Evolutionary conservation across 2,797 vertebrate species (phyloP).

Genomic region (Orestias chungarensis): DNA sequence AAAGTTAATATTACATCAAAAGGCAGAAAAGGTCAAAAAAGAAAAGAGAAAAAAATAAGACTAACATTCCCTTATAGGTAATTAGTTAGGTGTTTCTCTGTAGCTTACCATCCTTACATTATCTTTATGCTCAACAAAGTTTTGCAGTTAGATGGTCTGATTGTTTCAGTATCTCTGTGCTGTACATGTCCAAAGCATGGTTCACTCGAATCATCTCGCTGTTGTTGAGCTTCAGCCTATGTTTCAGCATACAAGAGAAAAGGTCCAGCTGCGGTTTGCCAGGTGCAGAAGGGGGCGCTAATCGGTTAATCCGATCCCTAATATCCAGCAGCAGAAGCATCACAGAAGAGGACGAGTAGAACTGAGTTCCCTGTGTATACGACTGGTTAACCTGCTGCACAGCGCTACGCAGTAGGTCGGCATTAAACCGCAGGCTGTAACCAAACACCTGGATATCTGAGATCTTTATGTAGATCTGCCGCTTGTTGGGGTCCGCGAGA

Average conservation of each 20-base stretch:
- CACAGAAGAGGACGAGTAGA: slow-evolving; percentile 97
- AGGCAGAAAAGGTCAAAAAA: slow-evolving; percentile 83
- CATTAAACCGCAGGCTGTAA: slow-evolving; percentile 97
- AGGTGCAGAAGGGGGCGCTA: slow-evolving; percentile 93
- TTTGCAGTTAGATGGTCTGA: slow-evolving; percentile 98
- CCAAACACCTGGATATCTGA: slow-evolving; percentile 98
- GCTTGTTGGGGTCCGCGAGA: slow-evolving; percentile 94
- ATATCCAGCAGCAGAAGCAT: slow-evolving; percentile 98
- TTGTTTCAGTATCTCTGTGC: slow-evolving; percentile 99
- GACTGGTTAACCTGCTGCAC: slow-evolving; percentile 99
- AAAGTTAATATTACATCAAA: slow-evolving; percentile 93
- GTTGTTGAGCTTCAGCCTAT: slow-evolving; percentile 97
- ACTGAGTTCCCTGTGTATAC: slow-evolving; percentile 95
- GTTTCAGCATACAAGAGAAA: slow-evolving; percentile 99
- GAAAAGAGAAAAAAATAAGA: slow-evolving; percentile 64
- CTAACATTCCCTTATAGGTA: slow-evolving; percentile 63
- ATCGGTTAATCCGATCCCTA: slow-evolving; percentile 97
- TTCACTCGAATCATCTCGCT: slow-evolving; percentile 98
- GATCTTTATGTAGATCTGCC: slow-evolving; percentile 99
- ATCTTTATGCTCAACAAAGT: slow-evolving; percentile 86
- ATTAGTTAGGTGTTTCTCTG: slow-evolving; percentile 55
- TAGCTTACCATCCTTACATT: slow-evolving; percentile 43
- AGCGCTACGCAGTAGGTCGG: slow-evolving; percentile 93
- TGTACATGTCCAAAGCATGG: slow-evolving; percentile 98
- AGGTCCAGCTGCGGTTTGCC: slow-evolving; percentile 98